phyloP scores from a whole-genome alignment of 2,113 vertebrate genomes.

The Eptesicus fuscus region DNA sequence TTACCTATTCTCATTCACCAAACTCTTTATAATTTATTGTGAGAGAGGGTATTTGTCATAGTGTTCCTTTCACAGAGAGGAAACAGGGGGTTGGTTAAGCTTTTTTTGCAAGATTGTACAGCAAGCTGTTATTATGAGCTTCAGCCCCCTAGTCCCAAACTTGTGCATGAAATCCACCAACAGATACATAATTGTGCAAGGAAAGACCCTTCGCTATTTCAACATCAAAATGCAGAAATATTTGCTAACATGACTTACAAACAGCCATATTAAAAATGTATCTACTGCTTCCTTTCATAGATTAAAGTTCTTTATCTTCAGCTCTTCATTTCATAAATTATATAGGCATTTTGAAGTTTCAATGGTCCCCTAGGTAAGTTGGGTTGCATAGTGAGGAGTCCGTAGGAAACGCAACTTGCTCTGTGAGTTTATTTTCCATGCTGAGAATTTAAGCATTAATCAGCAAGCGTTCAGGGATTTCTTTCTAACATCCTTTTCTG shows the following conservation, averaged over 20 bases:
- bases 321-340: not conserved
- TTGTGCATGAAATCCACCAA: not conserved
- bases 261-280: not conserved
- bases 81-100: not conserved
- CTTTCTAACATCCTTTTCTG: slow-evolving; percentile 70
- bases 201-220: not conserved
- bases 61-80: not conserved
- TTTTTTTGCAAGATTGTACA: not conserved
- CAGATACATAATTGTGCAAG: not conserved
- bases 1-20: not conserved
- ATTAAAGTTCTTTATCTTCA: not conserved
- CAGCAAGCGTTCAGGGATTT: slow-evolving; percentile 71
- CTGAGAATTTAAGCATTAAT: slow-evolving; percentile 63
- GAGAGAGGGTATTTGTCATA: not conserved
- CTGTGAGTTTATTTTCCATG: slow-evolving; percentile 41
- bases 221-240: not conserved
- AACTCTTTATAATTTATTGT: not conserved
- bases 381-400: not conserved
- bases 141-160: not conserved
- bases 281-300: not conserved
- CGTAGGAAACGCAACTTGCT: slow-evolving; percentile 19
- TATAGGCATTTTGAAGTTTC: not conserved
- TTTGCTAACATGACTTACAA: not conserved
- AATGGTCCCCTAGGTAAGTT: not conserved
- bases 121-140: not conserved